Base-by-base conservation (phyloP, 2,888 invertebrate species). In the Tricholauxania praeusta region DNA sequence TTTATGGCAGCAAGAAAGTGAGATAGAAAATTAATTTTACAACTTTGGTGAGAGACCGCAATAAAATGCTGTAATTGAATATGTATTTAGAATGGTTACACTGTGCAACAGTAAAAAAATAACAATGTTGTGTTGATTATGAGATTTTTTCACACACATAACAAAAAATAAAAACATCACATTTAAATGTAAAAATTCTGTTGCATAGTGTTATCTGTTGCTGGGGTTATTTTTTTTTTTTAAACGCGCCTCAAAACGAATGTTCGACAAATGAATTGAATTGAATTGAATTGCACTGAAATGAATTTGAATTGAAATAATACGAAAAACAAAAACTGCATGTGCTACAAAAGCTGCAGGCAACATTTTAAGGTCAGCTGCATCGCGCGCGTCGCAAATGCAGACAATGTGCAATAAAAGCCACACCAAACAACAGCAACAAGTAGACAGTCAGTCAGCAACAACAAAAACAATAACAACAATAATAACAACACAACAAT, bases 381-480 rank as follows among this genome's bases (percentile, higher is more conserved):
- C 17, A 32, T 53, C 14, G 59, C 48, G 48, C 17, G 70, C 39
- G 39, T 10, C 39, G 39, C 39, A 39, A 39, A 10, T 10, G 39
- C 39, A 70, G 53, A 70, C 62, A 70, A 70, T 70, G 47, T 52
- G 70, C 70, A 70, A 70, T 70, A 70, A 70, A 70, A 63, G 70
- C 70, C 70, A 39, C 70, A 70, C 62, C 19, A 12, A 22, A 57
- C 39, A 39, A 39, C 39, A 39, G 39, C 39, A 39, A 39, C 39
- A 39, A 39, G 39, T 39, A 39, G 39, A 39, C 39, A 39, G 10
- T 7, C 39, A 39, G 39, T 6, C 7, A 39, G 10, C 39, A 39
- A 39, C 39, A 39, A 39, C 39, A 39, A 39, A 1, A 39, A 39
- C 39, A 39, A 39, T 39, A 39, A 39, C 10, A 39, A 39, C 39